Conservation (phyloP, 2,113 vertebrate species). For the Alosa alosa region DNA sequence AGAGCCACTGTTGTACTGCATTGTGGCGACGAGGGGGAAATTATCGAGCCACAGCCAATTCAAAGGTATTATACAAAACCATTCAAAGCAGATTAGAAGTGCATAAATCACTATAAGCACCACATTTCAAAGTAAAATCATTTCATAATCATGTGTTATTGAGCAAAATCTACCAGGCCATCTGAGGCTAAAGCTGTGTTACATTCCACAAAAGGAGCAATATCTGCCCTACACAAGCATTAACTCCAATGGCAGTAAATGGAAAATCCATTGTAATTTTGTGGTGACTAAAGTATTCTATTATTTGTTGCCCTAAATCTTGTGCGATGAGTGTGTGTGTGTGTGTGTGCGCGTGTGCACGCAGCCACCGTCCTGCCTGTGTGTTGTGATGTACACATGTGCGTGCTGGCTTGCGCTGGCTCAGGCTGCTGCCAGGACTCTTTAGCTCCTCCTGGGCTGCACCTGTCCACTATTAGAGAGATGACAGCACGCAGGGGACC, state of each 20-base stretch:
- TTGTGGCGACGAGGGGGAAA: neutral
- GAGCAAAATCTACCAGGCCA: neutral
- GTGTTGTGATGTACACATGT: constrained; percentile 48
- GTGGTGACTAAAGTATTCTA: neutral
- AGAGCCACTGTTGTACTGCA: neutral
- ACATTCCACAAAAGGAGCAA: neutral
- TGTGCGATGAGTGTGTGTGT: neutral
- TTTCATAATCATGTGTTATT: neutral
- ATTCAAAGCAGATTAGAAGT: neutral
- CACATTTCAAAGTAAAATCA: neutral
- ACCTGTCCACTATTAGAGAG: constrained; percentile 65
- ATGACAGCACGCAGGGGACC: constrained; percentile 31
- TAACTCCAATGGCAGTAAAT: too few species aligned
- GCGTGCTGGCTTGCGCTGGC: constrained; percentile 57
- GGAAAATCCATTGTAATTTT: too few species aligned
- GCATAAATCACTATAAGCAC: neutral
- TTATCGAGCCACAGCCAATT: neutral
- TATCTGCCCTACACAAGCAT: too few species aligned
- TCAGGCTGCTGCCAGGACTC: constrained; percentile 53
- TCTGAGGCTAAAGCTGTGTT: neutral
- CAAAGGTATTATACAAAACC: neutral
- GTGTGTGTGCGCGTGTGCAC: neutral
- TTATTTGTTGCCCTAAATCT: neutral
- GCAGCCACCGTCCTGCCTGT: neutral
- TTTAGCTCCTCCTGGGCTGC: constrained; percentile 65